Base-by-base conservation (phyloP, 2,888 invertebrate genomes). In the Pristionchus exspectatus region DNA sequence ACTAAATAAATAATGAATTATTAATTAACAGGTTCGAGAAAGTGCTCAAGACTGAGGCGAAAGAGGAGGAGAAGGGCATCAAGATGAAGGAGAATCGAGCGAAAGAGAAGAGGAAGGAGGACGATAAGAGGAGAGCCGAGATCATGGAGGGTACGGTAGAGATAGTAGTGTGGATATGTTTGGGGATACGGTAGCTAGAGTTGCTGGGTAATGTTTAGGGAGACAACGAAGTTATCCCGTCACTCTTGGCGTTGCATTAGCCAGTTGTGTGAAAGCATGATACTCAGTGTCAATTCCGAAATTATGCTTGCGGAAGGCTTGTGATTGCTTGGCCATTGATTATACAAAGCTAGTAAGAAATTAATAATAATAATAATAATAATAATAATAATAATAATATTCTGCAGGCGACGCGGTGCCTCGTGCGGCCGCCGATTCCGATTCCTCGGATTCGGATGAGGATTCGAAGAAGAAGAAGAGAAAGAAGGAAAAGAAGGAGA, bases 401-500 rank as follows among this genome's bases (percentile, higher is more conserved):
- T n/a, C n/a, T 54, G 18, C 12, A 85, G 84, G 84, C 21, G 84
- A 85, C 59, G 30, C 84, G 21, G 56, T 59, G 5, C n/a, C 84
- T 38, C 84, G 59, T 21, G 50, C 56, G 33, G 30, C 16, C 14
- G 54, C 18, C n/a, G 66, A 63, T 24, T 54, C 74, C 18, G 54
- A 74, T 12, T 69, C 87, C 10, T 66, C 66, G 18, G 66, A 66
- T 12, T 87, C 87, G 4, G 50, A 50, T 74, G 72, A 72, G 12
- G 74, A 88, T 2, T 44, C 87, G 56, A 74, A 88, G 74, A 72
- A 92, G 84, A 91, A 90, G 84, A 91, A 91, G 81, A 74, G 92
- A 74, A 84, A 91, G 87, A 92, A 91, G 87, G 92, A 91, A 27
- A 91, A 91, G 69, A 92, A 91, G 77, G 74, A 90, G 38, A 92